Conservation (phyloP, 2,797 vertebrate genomes). For the Hirundo rustica region DNA sequence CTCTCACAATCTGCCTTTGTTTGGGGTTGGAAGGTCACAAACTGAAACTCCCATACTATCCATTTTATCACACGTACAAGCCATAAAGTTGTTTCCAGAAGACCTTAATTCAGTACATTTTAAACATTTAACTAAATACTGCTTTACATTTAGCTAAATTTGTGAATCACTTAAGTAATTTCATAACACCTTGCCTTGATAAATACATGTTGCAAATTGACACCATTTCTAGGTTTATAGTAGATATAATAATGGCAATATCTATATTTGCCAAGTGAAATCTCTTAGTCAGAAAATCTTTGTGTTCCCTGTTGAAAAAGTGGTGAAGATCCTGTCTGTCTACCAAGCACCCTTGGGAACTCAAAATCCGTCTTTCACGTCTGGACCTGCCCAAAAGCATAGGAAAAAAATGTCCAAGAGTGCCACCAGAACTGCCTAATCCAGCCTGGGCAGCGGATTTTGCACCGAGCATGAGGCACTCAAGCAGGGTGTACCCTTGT, state of each 20-base stretch:
- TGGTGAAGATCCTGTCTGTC: background rate
- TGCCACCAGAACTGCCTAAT: background rate
- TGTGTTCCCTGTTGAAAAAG: background rate
- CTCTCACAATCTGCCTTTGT: background rate
- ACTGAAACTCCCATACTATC: background rate
- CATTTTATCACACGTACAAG: background rate
- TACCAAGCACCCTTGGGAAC: background rate
- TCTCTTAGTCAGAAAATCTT: background rate
- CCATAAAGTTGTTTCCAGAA: background rate
- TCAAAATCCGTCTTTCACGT: background rate
- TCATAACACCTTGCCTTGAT: background rate
- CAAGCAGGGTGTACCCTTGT: background rate
- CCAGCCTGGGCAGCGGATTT: background rate
- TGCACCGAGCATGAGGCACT: background rate
- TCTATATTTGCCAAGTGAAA: slow-evolving; percentile 36
- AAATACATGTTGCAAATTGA: background rate
- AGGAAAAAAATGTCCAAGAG: background rate
- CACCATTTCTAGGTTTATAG: background rate
- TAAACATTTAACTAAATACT: background rate
- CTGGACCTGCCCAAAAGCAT: background rate
- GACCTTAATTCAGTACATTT: background rate
- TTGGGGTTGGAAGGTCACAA: background rate
- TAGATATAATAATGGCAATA: slow-evolving; percentile 21
- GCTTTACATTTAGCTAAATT: background rate
- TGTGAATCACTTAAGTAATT: background rate